Evolutionary conservation across 2,888 invertebrate species (phyloP).

Genomic region (Pocota personata): DNA sequence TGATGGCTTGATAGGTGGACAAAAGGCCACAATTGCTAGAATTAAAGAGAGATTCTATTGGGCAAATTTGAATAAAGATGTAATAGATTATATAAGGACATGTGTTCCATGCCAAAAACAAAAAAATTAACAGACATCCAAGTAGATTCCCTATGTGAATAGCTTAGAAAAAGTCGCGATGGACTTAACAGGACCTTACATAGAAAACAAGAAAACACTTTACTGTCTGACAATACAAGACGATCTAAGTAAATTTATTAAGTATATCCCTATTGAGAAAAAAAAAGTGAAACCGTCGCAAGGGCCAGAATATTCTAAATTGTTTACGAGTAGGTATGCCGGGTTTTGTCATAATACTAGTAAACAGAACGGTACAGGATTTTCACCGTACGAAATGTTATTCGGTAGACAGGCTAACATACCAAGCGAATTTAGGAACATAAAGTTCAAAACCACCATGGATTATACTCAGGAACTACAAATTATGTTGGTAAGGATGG

Average conservation of each 20-base stretch:
- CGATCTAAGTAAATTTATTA: slow-evolving; percentile 25
- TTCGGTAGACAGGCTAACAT: no score
- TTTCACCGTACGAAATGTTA: no score
- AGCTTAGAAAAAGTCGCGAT: slow-evolving; percentile 13
- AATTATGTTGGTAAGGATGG: neutral
- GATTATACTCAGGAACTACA: slow-evolving; percentile 32
- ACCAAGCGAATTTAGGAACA: neutral
- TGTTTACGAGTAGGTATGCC: no score
- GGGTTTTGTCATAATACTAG: no score
- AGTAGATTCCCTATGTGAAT: slow-evolving; percentile 24
- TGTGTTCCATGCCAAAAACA: neutral
- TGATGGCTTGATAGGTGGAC: neutral
- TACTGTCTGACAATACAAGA: neutral
- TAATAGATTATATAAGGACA: neutral
- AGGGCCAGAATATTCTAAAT: neutral
- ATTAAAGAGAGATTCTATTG: slow-evolving; percentile 20
- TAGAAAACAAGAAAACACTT: neutral
- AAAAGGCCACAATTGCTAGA: slow-evolving; percentile 12
- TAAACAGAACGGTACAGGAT: no score
- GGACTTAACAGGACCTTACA: slow-evolving; percentile 29
- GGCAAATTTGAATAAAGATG: neutral
- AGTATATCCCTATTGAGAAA: slow-evolving; percentile 11
- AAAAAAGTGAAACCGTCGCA: slow-evolving; percentile 4
- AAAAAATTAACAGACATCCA: slow-evolving; percentile 7
- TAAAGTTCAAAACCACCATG: slow-evolving; percentile 16